Percentiles rank a stretch among this genome's conserved stretches.
Conservation (phyloP, 2,888 invertebrate species). For the Sphaerophoria rueppellii region DNA sequence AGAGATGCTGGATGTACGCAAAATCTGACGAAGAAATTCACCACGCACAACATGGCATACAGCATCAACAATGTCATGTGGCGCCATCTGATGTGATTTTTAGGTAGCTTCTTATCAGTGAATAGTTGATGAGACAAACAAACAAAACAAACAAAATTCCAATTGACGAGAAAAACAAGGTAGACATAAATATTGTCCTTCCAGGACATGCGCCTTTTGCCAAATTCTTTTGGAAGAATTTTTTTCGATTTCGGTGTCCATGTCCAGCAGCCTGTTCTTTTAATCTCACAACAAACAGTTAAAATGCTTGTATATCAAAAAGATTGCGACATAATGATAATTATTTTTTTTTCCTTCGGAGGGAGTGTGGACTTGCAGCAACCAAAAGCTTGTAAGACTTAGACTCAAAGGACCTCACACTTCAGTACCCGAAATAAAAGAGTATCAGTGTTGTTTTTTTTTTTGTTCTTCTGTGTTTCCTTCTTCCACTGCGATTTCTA, state of each 20-base stretch:
- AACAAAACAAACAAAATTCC: background rate
- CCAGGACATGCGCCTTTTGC: constrained; percentile 66
- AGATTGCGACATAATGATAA: constrained; percentile 42
- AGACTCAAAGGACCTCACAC: constrained; percentile 18
- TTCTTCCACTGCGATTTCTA: background rate
- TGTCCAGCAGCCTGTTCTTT: constrained; percentile 14
- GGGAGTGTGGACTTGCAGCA: background rate
- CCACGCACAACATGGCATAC: constrained; percentile 49
- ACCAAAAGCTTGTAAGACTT: constrained; percentile 26
- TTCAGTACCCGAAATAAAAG: constrained; percentile 31
- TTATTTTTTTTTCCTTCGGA: background rate
- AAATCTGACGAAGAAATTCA: constrained; percentile 54
- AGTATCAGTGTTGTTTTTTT: constrained; percentile 27
- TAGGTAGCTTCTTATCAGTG: constrained; percentile 59
- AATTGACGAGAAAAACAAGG: constrained; percentile 27
- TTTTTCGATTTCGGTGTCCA: background rate
- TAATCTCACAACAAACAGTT: constrained; percentile 23
- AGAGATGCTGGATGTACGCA: constrained; percentile 55
- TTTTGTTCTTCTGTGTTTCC: background rate
- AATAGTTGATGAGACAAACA: constrained; percentile 35
- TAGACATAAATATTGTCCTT: constrained; percentile 40
- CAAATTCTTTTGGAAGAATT: constrained; percentile 21
- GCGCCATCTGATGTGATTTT: constrained; percentile 48
- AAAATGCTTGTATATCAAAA: constrained; percentile 30
- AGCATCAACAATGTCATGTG: constrained; percentile 53